Percentiles rank a stretch among this genome's conserved stretches.
Conservation (phyloP, 2,888 invertebrate genomes). For the Tinea semifulvella region DNA sequence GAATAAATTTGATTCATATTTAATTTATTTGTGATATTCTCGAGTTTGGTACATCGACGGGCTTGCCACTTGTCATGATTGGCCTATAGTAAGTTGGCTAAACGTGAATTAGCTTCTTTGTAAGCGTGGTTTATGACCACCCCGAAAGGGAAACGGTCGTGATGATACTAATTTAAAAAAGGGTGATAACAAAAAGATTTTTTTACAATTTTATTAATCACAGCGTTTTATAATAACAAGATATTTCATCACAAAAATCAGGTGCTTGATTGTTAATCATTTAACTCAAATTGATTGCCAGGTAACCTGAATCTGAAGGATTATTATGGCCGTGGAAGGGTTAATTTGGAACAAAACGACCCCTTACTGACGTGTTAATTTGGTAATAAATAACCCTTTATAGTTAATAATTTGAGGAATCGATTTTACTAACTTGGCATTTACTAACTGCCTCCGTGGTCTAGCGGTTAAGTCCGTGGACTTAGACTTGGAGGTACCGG, state of each 20-base stretch:
- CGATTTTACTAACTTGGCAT: background rate
- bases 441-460: constrained; percentile 1
- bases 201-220: too few relatives aligned
- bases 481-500: background rate
- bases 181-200: too few relatives aligned
- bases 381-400: constrained; percentile 35
- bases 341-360: constrained; percentile 32
- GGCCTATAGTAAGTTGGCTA: too few relatives aligned
- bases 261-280: constrained; percentile 29
- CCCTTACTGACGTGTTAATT: constrained; percentile 55
- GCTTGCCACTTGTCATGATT: too few relatives aligned
- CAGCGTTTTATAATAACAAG: background rate
- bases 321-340: constrained; percentile 40
- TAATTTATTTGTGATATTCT: too few relatives aligned
- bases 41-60: too few relatives aligned
- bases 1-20: too few relatives aligned
- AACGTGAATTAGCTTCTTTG: too few relatives aligned
- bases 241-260: constrained; percentile 20
- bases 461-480: background rate
- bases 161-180: too few relatives aligned
- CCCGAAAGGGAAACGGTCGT: too few relatives aligned
- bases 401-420: constrained; percentile 1
- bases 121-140: too few relatives aligned
- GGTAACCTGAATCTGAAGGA: constrained; percentile 33
- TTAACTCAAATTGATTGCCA: constrained; percentile 45